Conservation (phyloP, 2,797 vertebrate genomes). For the Cossypha niveicapilla region DNA sequence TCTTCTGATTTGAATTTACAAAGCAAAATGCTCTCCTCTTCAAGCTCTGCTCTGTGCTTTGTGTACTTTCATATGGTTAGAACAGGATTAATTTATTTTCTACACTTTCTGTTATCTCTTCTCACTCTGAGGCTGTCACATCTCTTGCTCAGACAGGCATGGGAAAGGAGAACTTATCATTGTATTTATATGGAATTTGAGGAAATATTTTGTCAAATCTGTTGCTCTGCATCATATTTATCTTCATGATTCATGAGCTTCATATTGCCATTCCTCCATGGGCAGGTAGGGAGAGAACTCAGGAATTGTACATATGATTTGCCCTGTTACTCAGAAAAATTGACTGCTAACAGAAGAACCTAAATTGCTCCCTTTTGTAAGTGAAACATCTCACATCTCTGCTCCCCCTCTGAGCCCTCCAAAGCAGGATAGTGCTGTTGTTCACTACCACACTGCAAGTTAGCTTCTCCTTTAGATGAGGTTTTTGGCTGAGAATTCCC, state of each 20-base stretch:
- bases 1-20: slow-evolving; percentile 24
- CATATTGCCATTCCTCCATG: background rate
- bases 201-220: slow-evolving; percentile 18
- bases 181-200: background rate
- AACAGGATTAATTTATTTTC: slow-evolving; percentile 39
- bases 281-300: background rate
- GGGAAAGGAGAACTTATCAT: background rate
- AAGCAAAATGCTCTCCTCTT: slow-evolving; percentile 18
- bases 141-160: background rate
- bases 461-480: background rate
- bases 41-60: background rate
- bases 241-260: background rate
- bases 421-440: background rate
- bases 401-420: background rate
- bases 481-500: background rate
- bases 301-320: background rate
- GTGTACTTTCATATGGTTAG: background rate
- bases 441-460: background rate
- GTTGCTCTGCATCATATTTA: background rate
- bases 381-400: background rate
- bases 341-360: background rate
- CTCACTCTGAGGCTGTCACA: background rate
- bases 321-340: background rate
- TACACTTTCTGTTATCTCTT: slow-evolving; percentile 10
- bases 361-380: background rate